phyloP scores from a whole-genome alignment of 1,140 invertebrate species.

The Drosophila repletoides region DNA sequence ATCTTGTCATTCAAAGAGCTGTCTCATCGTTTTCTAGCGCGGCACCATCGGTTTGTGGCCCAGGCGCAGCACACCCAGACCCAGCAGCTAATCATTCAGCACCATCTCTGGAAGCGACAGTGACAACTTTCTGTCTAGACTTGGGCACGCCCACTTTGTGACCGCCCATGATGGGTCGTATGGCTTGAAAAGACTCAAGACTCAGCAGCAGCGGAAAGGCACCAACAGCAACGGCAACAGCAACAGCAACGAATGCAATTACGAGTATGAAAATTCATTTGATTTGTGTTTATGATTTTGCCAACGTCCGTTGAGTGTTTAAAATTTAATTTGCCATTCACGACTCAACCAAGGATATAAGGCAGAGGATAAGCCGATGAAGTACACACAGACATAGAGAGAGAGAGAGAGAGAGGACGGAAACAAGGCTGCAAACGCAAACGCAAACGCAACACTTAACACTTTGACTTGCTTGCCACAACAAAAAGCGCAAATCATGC shows the following conservation, averaged over 20 bases:
- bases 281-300: constrained; percentile 72
- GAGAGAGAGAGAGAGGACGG: background rate
- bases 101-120: constrained; percentile 17
- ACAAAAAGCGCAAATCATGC: constrained; percentile 67
- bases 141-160: constrained; percentile 27
- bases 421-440: constrained; percentile 14
- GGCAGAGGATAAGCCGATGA: background rate
- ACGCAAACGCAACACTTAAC: constrained; percentile 44
- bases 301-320: constrained; percentile 55
- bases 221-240: no score
- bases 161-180: constrained; percentile 12
- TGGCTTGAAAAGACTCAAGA: constrained; percentile 2
- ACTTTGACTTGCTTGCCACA: constrained; percentile 18
- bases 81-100: constrained; percentile 24
- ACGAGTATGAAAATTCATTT: constrained; percentile 78
- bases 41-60: background rate
- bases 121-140: constrained; percentile 46
- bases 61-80: background rate
- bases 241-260: constrained; percentile 75
- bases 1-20: constrained; percentile 1
- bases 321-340: constrained; percentile 54
- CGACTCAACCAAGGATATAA: background rate
- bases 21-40: constrained; percentile 17
- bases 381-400: background rate
- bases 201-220: constrained; percentile 52